Conservation (phyloP, 1,140 invertebrate genomes). For the Brachionus plicatilis region DNA sequence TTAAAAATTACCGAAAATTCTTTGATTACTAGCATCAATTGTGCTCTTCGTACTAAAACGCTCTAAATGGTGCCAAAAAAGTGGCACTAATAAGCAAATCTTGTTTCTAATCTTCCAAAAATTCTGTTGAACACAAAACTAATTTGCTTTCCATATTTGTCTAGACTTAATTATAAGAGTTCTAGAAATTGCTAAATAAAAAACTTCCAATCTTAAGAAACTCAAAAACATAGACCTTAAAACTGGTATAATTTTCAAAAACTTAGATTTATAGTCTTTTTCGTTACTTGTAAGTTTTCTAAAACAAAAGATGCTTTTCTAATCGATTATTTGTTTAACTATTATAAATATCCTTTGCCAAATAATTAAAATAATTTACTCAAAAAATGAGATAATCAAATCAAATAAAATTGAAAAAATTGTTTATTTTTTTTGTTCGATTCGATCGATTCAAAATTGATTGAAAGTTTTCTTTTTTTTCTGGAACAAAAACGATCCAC, state of each 20-base stretch:
- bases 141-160: background rate
- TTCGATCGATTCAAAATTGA: background rate
- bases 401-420: background rate
- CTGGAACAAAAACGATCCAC: background rate
- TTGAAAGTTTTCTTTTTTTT: background rate
- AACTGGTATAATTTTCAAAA: background rate
- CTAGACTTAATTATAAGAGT: background rate
- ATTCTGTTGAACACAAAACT: background rate
- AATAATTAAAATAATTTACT: background rate
- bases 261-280: background rate
- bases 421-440: background rate
- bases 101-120: background rate
- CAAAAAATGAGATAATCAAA: background rate
- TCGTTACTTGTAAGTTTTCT: background rate
- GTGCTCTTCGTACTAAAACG: too few relatives aligned
- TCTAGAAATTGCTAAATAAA: background rate
- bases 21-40: too few relatives aligned
- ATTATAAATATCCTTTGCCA: background rate
- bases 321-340: background rate
- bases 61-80: background rate
- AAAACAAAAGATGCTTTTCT: background rate
- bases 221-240: background rate
- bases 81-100: background rate
- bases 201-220: background rate
- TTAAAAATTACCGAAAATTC: too few relatives aligned